These are phyloP conservation scores for Hydrolagus colliei DNA, from an alignment of 2,797 vertebrate species.

Conservation along the genomic window DNA sequence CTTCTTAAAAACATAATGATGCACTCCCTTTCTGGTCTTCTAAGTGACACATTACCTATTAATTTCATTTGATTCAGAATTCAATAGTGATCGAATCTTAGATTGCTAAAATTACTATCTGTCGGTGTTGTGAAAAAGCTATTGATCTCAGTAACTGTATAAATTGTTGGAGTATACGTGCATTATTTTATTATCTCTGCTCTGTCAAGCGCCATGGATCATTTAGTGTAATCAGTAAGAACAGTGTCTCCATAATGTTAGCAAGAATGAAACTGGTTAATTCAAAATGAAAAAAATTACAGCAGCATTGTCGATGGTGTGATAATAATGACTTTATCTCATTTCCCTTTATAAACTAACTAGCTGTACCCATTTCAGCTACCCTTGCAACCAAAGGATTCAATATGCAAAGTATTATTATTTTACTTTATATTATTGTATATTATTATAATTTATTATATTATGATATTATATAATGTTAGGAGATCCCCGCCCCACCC, in stretches of 20 bases:
- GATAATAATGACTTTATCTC: no score
- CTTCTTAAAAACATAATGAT: background rate
- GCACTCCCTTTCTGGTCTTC: background rate
- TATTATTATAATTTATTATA: no score
- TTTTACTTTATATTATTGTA: no score
- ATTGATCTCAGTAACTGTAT: constrained; percentile 44
- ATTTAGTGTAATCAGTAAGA: constrained; percentile 40
- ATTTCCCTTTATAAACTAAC: no score
- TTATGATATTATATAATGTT: no score
- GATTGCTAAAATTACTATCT: constrained; percentile 31
- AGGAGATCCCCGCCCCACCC: no score
- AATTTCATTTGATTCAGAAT: background rate
- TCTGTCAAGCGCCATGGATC: constrained; percentile 41
- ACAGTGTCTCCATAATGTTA: constrained; percentile 33
- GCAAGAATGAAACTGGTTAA: background rate
- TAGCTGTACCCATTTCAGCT: no score
- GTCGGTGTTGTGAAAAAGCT: constrained; percentile 38
- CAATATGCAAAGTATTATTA: no score
- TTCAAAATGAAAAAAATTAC: background rate
- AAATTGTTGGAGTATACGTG: constrained; percentile 39
- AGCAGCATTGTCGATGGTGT: no score
- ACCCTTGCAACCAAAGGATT: background rate
- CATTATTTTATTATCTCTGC: constrained; percentile 50
- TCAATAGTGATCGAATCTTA: background rate
- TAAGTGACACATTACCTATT: background rate